Evolutionary conservation across 2,113 vertebrate species (phyloP), one percentile per base, ranked within the genome.

Genomic region (Cyprinodon tularosa): DNA sequence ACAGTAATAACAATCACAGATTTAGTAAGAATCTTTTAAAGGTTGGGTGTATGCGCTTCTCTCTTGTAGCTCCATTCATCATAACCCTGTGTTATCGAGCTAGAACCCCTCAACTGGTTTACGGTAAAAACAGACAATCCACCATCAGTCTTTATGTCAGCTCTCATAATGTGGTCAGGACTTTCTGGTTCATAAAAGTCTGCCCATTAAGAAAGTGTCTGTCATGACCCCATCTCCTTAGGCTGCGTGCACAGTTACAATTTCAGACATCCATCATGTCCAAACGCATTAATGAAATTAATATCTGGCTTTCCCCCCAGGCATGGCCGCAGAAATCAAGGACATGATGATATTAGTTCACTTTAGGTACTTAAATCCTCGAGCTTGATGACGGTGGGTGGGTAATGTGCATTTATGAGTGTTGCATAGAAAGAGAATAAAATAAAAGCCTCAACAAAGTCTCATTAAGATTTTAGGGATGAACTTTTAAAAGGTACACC

Each of bases 311-410:
- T 64, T 66, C 67, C 83, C 78, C 74, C 68, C 65, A 10, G 74
- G 77, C 78, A 66, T 3, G n/a, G 57, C 69, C 70, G 66, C 4
- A 22, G 68, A 47, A 14, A 72, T 77, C 71, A 22, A n/a, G 38
- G 64, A 73, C 37, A n/a, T 38, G 22, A 53, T 42, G n/a, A 37
- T 76, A 66, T 87, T 75, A 66, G 76, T 73, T 72, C 76, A 78
- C 77, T 68, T 72, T 60, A 74, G 79, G 78, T 62, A 29, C 1
- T 17, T 36, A 71, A 64, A 61, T 69, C 48, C 29, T 79, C 76
- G 59, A 62, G 66, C 76, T 83, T 63, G 4, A 20, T 73, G 76
- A 63, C 82, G 64, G 82, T 72, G 78, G 75, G 80, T 76, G 78
- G 67, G n/a, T 74, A 68, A 77, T 84, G 64, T 66, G 50, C 61